Base-by-base conservation (phyloP, 2,888 invertebrate genomes). In the Apoda limacodes region DNA sequence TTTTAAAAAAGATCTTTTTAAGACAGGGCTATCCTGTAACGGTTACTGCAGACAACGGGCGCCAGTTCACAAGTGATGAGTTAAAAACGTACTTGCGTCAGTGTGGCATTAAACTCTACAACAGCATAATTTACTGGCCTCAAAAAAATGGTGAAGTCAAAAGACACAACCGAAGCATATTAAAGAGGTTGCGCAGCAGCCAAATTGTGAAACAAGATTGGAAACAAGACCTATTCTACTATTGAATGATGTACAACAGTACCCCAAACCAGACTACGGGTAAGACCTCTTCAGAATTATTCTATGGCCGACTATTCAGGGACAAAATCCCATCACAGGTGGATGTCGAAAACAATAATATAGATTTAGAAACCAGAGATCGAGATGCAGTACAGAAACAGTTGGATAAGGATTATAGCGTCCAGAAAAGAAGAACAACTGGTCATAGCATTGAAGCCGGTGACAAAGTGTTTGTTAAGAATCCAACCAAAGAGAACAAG, bases 281-380 rank as follows among this genome's bases (percentile, higher is more conserved):
- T 2, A 42, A 41, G 37, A 22, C 40, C 2, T 45, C 43, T 2
- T 19, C 39, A 1, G 47, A 47, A 25, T 11, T 45, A 4, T 46
- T 40, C 19, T 43, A 33, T 13, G 11, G 22, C 9, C 12, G 42
- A 3, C 27, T 33, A 24, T 28, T 31, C 24, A 30, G 41, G 22
- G 42, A 43, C 23, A 43, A 42, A 35, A 17, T 42, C 3, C 40
- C 43, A 13, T 24, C 28, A 6, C 6, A 34, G n/a, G n/a, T 9
- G n/a, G 10, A 11, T 25, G 35, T 22, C 21, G 31, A 13, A 19
- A 34, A 9, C 19, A 11, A 9, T 1, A 9, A 3, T 9, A 21
- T 20, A n/a, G 35, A 40, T 30, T 11, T 12, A 22, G 40, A 40
- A n/a, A 9, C 29, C 1, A 34, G 28, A 15, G 39, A 44, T 14